These are phyloP conservation scores for Oreochromis grahami DNA, from an alignment of 2,797 vertebrate genomes.

Conservation along the genomic window DNA sequence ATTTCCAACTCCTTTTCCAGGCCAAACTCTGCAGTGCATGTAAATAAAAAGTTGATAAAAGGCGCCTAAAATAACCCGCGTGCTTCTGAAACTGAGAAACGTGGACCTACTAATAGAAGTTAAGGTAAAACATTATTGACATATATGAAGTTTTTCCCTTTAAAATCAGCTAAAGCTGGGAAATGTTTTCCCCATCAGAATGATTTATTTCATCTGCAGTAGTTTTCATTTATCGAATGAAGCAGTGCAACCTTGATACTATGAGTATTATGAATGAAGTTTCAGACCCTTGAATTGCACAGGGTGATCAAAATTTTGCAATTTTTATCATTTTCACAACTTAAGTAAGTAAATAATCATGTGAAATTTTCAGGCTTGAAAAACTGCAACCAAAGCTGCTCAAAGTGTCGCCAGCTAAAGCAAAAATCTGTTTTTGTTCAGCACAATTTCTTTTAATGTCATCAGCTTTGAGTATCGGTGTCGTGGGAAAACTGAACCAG, in stretches of 20 bases:
- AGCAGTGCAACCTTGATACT: rapidly evolving
- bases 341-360: not conserved
- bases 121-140: not conserved
- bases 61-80: not conserved
- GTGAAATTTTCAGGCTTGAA: not conserved
- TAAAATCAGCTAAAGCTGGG: not conserved
- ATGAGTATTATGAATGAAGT: not conserved
- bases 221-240: not conserved
- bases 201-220: not conserved
- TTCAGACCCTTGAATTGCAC: not conserved
- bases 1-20: not conserved
- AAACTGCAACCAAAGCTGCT: rapidly evolving
- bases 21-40: not conserved
- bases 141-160: rapidly evolving
- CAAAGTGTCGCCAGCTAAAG: not conserved
- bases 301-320: not conserved
- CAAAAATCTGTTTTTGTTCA: not conserved
- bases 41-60: not conserved
- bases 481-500: not conserved
- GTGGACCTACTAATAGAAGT: not conserved
- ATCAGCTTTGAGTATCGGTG: not conserved
- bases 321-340: rapidly evolving
- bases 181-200: not conserved
- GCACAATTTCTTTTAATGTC: not conserved
- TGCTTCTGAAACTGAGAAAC: not conserved